Evolutionary conservation across 2,113 vertebrate genomes (phyloP).

Genomic region (Chroicocephalus ridibundus): DNA sequence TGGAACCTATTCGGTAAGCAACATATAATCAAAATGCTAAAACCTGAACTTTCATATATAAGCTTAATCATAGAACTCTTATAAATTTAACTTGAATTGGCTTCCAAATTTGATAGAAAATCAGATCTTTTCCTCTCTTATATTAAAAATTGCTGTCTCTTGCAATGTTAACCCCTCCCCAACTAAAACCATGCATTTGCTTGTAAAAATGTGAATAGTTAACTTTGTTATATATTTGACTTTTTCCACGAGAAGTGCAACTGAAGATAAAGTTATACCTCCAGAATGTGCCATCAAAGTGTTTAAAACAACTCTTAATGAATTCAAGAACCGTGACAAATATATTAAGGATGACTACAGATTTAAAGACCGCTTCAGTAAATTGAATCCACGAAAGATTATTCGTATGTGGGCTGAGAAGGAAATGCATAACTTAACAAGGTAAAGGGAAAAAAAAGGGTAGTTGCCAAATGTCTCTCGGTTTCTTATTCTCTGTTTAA

Average conservation of each 20-base stretch:
- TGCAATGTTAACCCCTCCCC: background rate
- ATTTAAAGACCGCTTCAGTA: conserved; percentile 97
- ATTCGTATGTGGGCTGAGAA: conserved; percentile 99
- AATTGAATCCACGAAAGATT: conserved; percentile 94
- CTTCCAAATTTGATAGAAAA: background rate
- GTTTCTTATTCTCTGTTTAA: background rate
- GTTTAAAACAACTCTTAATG: conserved; percentile 97
- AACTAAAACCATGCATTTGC: background rate
- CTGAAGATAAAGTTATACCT: conserved; percentile 81
- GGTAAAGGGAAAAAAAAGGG: conserved; percentile 68
- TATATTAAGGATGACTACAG: conserved; percentile 99
- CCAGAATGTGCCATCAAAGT: conserved; percentile 94
- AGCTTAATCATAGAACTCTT: background rate
- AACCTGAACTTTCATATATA: background rate
- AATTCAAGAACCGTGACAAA: conserved; percentile 96
- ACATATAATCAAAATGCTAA: background rate
- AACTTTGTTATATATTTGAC: background rate
- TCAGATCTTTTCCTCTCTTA: background rate
- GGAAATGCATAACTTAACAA: conserved; percentile 95
- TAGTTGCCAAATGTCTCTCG: background rate
- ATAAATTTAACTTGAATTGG: background rate
- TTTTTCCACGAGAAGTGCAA: conserved; percentile 63
- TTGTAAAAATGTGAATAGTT: background rate
- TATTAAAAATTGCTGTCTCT: background rate
- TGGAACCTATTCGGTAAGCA: background rate